Conservation (phyloP, 1,140 invertebrate species). For the Ptiloglossa arizonensis region DNA sequence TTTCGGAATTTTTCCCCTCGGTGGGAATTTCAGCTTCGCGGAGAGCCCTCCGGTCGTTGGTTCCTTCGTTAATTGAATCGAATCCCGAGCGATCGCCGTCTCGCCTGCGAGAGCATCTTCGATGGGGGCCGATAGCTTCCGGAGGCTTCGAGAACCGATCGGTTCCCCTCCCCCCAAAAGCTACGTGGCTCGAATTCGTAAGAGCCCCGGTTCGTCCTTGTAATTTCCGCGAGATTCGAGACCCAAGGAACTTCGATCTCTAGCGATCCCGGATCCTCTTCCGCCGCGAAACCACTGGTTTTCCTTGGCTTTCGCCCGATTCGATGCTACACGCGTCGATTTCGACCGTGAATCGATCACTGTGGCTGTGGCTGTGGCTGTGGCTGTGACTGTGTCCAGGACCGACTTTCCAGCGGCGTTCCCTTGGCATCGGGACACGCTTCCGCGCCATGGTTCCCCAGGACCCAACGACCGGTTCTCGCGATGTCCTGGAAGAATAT, state of each 20-base stretch:
- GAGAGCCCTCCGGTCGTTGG: too few relatives aligned
- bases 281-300: not conserved
- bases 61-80: constrained; percentile 34
- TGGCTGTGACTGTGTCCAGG: constrained; percentile 13
- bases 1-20: not conserved
- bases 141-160: not conserved
- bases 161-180: too few relatives aligned
- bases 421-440: not conserved
- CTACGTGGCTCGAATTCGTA: constrained; percentile 38
- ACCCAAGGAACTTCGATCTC: not conserved
- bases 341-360: not conserved
- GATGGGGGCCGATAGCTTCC: constrained; percentile 12
- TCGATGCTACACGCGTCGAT: not conserved
- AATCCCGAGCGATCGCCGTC: constrained; percentile 2
- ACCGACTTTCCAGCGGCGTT: constrained; percentile 24
- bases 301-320: constrained; percentile 21
- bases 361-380: too few relatives aligned
- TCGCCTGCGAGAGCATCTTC: not conserved
- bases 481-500: not conserved
- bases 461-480: not conserved
- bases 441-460: constrained; percentile 29
- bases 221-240: constrained; percentile 24
- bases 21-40: not conserved
- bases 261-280: not conserved
- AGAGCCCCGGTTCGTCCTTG: too few relatives aligned